Percentiles rank a stretch among this genome's conserved stretches.
These are phyloP conservation scores for Petaurus breviceps DNA, from an alignment of 2,113 vertebrate genomes.

Conservation along the genomic window DNA sequence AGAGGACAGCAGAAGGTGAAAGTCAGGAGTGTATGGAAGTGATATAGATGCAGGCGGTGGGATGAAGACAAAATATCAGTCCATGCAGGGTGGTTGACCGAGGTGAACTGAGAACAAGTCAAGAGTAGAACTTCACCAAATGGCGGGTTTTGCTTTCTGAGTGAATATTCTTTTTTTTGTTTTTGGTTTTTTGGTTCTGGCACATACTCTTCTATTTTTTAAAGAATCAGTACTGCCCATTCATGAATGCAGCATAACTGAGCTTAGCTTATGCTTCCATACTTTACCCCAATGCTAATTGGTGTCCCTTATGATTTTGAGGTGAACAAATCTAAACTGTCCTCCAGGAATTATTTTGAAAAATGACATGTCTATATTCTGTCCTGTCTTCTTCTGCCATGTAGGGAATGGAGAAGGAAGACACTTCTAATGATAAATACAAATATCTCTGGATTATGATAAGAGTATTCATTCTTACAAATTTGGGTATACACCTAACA, in stretches of 20 bases:
- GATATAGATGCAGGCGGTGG: neutral
- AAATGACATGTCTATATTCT: neutral
- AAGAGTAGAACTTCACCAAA: neutral
- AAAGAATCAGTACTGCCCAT: neutral
- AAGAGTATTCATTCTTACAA: neutral
- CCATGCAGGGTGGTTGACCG: neutral
- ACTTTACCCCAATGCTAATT: neutral
- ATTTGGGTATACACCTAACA: neutral
- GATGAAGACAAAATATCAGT: neutral
- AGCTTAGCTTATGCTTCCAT: neutral
- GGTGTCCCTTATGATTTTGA: neutral
- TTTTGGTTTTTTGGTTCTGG: neutral
- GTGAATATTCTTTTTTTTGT: neutral
- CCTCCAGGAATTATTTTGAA: neutral
- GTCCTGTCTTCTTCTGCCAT: neutral
- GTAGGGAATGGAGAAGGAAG: neutral
- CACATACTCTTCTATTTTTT: neutral
- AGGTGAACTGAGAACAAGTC: neutral
- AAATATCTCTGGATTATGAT: neutral
- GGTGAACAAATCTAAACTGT: neutral
- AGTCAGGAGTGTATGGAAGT: neutral
- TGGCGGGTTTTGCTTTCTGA: neutral
- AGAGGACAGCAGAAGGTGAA: neutral
- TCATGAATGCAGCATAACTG: accelerated
- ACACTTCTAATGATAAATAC: neutral